Base-by-base conservation (phyloP, 2,797 vertebrate species). In the Acropternis orthonyx region DNA sequence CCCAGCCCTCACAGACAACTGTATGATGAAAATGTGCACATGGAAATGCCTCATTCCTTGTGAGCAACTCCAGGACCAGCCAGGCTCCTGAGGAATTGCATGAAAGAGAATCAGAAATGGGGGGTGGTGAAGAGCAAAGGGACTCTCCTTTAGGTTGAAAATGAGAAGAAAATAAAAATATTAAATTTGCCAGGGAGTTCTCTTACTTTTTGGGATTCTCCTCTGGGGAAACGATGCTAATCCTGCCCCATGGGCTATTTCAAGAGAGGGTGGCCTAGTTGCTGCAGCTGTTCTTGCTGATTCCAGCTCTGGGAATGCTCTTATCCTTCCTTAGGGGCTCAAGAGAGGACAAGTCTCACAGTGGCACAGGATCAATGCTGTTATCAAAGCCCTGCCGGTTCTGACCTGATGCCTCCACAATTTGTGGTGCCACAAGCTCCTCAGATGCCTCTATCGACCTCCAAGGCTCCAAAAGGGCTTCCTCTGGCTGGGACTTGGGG, bases 161-260 rank as follows among this genome's bases (percentile, higher is more conserved):
- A 13, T 4, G 41, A 80, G 46, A 5, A 32, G 59, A 76, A 71
- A 68, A 59, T 65, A 23, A 68, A 59, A 48, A 36, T 9, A n/a
- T 1, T 10, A 2, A 10, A 14, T 62, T 90, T 88, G 3, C 54
- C 83, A 34, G 59, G 51, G 83, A 85, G 55, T 55, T 59, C 44
- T 93, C 74, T n/a, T 21, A 14, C 20, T 1, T 4, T 66, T 54
- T 3, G 3, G 68, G 65, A 43, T 56, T 46, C n/a, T 94, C 74
- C 84, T 36, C 0, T 0, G 75, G 85, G 67, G 41, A 37, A 49
- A 26, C 0, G 1, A 14, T 24, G 59, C 63, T 93, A 76, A 86
- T 76, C 84, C 89, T 94, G 89, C 89, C 91, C 95, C 89, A 48
- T 71, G 91, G 94, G 92, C 81, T 95, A 94, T 96, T 95, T 96